Percentiles rank a stretch among this genome's conserved stretches.
These are phyloP conservation scores for Myopa tessellatipennis DNA, from an alignment of 2,888 invertebrate species.

Conservation along the genomic window DNA sequence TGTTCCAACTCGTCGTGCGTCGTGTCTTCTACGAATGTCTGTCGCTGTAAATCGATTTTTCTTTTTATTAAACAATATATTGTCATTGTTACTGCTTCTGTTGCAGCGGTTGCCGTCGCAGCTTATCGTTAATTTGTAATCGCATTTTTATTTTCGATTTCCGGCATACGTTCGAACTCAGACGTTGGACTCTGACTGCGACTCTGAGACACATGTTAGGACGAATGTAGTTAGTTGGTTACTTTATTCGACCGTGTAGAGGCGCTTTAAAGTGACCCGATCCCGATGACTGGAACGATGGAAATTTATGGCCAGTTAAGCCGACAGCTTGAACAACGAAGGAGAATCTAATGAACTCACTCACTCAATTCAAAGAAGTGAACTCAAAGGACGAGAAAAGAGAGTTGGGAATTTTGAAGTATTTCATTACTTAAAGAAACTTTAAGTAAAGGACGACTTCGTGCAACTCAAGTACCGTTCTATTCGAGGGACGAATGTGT, in stretches of 20 bases:
- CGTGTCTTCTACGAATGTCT: slow-evolving; percentile 29
- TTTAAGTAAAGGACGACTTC: too few relatives aligned
- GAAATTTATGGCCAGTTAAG: slow-evolving; percentile 5
- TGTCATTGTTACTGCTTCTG: slow-evolving; percentile 15
- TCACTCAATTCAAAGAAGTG: background rate
- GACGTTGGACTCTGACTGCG: background rate
- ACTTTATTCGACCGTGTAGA: too few relatives aligned
- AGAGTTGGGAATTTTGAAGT: too few relatives aligned
- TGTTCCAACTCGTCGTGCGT: slow-evolving; percentile 15
- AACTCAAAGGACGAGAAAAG: background rate
- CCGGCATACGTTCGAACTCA: slow-evolving; percentile 5
- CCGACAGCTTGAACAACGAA: background rate
- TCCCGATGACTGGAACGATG: background rate
- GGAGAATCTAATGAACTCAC: background rate
- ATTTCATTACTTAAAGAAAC: too few relatives aligned
- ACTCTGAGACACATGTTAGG: background rate
- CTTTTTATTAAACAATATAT: slow-evolving; percentile 24
- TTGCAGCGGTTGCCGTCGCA: background rate
- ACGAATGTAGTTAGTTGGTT: too few relatives aligned
- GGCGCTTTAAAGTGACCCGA: background rate
- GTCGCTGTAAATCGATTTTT: slow-evolving; percentile 33
- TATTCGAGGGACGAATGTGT: too few relatives aligned
- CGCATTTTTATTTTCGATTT: slow-evolving; percentile 36
- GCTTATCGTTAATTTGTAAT: slow-evolving; percentile 40
- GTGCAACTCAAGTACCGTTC: too few relatives aligned